Conservation (phyloP, 2,888 invertebrate genomes). For the Arrhopalites spinosus region DNA sequence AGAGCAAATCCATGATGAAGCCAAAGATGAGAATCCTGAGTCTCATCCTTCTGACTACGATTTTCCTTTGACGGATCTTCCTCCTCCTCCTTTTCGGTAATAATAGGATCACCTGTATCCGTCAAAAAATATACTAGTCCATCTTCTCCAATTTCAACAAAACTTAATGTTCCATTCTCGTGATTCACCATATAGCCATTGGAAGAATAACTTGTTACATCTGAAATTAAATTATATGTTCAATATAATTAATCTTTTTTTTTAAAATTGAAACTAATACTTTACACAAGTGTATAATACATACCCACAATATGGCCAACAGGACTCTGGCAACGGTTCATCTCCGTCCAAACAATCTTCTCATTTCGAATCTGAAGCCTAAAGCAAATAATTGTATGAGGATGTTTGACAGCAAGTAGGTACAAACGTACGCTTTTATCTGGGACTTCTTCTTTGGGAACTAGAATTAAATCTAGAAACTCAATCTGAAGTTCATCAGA, state of each 20-base stretch:
- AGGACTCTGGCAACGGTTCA: slow-evolving; percentile 21
- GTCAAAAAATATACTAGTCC: background rate
- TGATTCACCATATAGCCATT: slow-evolving; percentile 11
- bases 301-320: slow-evolving; percentile 33
- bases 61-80: slow-evolving; percentile 12
- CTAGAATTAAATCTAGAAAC: slow-evolving; percentile 11
- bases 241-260: background rate
- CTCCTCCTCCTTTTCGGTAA: background rate
- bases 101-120: background rate
- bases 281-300: background rate
- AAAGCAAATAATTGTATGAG: slow-evolving; percentile 20
- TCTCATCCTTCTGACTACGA: background rate
- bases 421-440: background rate
- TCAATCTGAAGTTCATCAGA: slow-evolving; percentile 22
- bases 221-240: slow-evolving; percentile 9
- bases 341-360: slow-evolving; percentile 9
- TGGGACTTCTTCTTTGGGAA: background rate
- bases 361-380: slow-evolving; percentile 10
- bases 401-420: slow-evolving; percentile 31
- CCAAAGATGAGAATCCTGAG: slow-evolving; percentile 19
- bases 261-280: background rate
- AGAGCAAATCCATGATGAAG: slow-evolving; percentile 30
- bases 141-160: background rate
- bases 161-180: slow-evolving; percentile 24
- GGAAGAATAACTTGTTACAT: slow-evolving; percentile 16